Evolutionary conservation across 64 coral and sea anemone genomes (phyloP).

Genomic region (Hydrozoanthus tunicans): DNA sequence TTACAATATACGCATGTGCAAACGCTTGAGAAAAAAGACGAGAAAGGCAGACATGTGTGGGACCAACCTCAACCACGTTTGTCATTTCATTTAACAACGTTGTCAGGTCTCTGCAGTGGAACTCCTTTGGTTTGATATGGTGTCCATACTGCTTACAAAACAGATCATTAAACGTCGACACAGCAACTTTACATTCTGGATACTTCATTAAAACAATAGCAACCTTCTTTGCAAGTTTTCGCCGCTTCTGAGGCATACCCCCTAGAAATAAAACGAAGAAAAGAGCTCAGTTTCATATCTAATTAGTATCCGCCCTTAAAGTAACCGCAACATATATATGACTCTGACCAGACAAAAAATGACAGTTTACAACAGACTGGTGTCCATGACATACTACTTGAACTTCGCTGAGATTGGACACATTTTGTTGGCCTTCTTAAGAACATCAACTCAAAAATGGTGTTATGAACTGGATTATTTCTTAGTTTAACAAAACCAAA

Average conservation of each 20-base stretch:
- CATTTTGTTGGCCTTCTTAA: too few relatives aligned
- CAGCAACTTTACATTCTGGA: slow-evolving; percentile 31
- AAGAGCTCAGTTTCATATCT: background rate
- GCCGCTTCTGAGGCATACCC: slow-evolving; percentile 12
- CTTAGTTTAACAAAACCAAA: too few relatives aligned
- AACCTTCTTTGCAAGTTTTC: slow-evolving; percentile 38
- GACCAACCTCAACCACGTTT: slow-evolving; percentile 42
- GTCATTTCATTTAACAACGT: slow-evolving; percentile 30
- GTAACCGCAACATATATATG: too few relatives aligned
- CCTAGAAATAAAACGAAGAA: background rate
- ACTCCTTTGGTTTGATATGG: slow-evolving; percentile 51
- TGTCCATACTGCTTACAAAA: slow-evolving; percentile 45
- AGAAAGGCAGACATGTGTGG: background rate
- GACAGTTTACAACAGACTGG: too few relatives aligned
- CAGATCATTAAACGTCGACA: slow-evolving; percentile 40
- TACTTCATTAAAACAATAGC: slow-evolving; percentile 35
- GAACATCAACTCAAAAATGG: too few relatives aligned
- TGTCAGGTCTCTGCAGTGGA: slow-evolving; percentile 47
- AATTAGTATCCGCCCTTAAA: background rate
- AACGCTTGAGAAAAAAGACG: background rate
- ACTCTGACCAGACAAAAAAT: too few relatives aligned
- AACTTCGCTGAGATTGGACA: too few relatives aligned
- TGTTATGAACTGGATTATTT: too few relatives aligned
- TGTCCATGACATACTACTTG: too few relatives aligned
- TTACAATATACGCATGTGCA: background rate